phyloP scores from a whole-genome alignment of 1,140 invertebrate species.

The Drosophila elegans region DNA sequence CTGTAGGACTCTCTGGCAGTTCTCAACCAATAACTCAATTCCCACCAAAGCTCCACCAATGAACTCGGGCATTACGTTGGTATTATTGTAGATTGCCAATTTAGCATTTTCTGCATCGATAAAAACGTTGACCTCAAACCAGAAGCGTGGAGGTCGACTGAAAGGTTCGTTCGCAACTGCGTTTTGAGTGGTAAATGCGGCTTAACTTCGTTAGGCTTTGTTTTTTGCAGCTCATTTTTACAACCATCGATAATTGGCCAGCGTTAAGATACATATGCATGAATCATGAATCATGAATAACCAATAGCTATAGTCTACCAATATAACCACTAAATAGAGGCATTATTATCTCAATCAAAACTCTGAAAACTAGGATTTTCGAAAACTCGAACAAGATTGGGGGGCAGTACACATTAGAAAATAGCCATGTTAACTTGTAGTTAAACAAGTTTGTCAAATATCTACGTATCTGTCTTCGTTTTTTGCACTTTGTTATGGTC shows the following conservation, averaged over 20 bases:
- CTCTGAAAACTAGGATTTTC: conserved; percentile 4
- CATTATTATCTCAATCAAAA: neutral
- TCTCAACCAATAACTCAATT: neutral
- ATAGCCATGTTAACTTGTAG: neutral
- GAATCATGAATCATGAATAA: conserved; percentile 46
- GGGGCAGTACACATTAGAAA: neutral
- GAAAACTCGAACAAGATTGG: neutral
- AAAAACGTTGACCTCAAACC: conserved; percentile 74
- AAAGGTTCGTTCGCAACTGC: conserved; percentile 44
- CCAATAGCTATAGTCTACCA: conserved; percentile 10
- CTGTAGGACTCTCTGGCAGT: too few relatives aligned
- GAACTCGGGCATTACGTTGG: neutral
- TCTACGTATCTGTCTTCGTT: conserved; percentile 7
- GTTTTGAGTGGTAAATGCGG: conserved; percentile 33
- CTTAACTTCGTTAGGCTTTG: conserved; percentile 1
- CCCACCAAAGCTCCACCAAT: neutral
- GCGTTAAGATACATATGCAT: conserved; percentile 30
- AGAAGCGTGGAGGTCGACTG: conserved; percentile 61
- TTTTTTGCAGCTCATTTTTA: conserved; percentile 22
- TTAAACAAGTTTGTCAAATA: conserved; percentile 15
- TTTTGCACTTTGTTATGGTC: conserved; percentile 32
- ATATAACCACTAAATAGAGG: neutral
- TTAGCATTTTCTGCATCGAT: conserved; percentile 66
- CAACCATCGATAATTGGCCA: conserved; percentile 22
- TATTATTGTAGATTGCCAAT: conserved; percentile 10